Conservation (phyloP, 2,888 invertebrate species). For the Apotomis turbidana region DNA sequence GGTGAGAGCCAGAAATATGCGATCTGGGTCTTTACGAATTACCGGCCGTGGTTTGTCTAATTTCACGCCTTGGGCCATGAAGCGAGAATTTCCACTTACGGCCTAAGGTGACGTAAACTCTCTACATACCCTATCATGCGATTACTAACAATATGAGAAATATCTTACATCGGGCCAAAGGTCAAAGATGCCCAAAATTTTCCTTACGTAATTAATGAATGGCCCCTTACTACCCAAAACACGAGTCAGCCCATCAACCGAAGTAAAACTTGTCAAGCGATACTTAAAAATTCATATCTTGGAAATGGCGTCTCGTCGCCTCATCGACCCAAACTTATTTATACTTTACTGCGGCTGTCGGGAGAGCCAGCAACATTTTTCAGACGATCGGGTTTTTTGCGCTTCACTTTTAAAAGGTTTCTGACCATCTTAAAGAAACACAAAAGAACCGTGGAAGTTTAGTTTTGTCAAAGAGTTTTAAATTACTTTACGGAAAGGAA, state of each 20-base stretch:
- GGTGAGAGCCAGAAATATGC: too few species aligned
- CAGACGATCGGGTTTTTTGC: background rate
- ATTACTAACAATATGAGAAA: too few species aligned
- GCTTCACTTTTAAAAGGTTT: background rate
- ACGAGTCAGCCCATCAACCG: background rate
- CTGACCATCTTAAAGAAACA: background rate
- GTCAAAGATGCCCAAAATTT: too few species aligned
- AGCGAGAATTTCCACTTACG: too few species aligned
- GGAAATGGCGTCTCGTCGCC: conserved; percentile 22
- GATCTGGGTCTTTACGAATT: too few species aligned
- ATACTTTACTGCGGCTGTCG: conserved; percentile 20
- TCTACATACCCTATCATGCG: too few species aligned
- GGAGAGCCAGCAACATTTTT: conserved; percentile 11
- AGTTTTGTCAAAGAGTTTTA: background rate
- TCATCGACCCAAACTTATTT: conserved; percentile 29
- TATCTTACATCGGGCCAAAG: too few species aligned
- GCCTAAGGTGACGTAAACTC: too few species aligned
- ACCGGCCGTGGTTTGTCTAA: too few species aligned
- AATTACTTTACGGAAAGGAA: background rate
- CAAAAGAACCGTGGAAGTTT: background rate
- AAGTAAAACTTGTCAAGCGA: conserved; percentile 2
- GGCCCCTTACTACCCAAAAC: background rate
- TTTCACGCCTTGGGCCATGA: too few species aligned
- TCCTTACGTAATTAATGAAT: too few species aligned
- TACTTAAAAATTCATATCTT: conserved; percentile 24